phyloP scores from a whole-genome alignment of 1,140 invertebrate genomes.

The Calliopsis andreniformis region DNA sequence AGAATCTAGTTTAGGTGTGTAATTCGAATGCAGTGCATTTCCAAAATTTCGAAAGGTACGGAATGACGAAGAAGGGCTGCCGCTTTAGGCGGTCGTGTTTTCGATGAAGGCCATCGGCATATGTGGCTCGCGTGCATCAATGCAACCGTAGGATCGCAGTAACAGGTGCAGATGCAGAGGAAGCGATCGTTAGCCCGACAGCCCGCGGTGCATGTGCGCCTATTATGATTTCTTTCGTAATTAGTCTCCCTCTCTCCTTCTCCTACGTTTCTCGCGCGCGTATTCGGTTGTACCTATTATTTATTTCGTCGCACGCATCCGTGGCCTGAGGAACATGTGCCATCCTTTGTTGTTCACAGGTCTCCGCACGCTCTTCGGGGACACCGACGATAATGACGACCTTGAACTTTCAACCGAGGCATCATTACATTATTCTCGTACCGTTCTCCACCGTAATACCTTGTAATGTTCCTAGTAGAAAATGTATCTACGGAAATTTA shows the following conservation, averaged over 20 bases:
- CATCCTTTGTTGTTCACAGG: slow-evolving; percentile 14
- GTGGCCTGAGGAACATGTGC: slow-evolving; percentile 42
- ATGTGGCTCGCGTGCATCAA: slow-evolving; percentile 73
- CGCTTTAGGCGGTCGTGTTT: slow-evolving; percentile 68
- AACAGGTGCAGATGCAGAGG: slow-evolving; percentile 75
- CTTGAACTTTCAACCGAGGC: slow-evolving; percentile 4
- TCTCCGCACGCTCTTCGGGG: slow-evolving; percentile 6
- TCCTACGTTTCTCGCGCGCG: slow-evolving; percentile 25
- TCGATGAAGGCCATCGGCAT: slow-evolving; percentile 71
- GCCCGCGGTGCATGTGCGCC: slow-evolving; percentile 67
- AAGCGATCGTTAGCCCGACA: slow-evolving; percentile 74
- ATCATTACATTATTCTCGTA: not conserved
- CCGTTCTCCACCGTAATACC: not conserved
- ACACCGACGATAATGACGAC: slow-evolving; percentile 17
- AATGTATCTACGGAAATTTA: not conserved
- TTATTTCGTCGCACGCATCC: slow-evolving; percentile 67
- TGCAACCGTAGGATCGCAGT: slow-evolving; percentile 60
- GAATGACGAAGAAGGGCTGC: slow-evolving; percentile 13
- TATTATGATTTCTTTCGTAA: slow-evolving; percentile 75
- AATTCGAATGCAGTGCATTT: not conserved
- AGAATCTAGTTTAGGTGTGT: too few species aligned
- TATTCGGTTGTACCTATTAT: slow-evolving; percentile 65
- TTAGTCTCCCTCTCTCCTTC: slow-evolving; percentile 60
- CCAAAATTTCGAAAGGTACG: not conserved
- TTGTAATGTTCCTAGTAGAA: not conserved